Percentiles rank a stretch among this genome's conserved stretches.
Evolutionary conservation across 1,140 invertebrate species (phyloP).

Genomic region (Drosophila watanabei): DNA sequence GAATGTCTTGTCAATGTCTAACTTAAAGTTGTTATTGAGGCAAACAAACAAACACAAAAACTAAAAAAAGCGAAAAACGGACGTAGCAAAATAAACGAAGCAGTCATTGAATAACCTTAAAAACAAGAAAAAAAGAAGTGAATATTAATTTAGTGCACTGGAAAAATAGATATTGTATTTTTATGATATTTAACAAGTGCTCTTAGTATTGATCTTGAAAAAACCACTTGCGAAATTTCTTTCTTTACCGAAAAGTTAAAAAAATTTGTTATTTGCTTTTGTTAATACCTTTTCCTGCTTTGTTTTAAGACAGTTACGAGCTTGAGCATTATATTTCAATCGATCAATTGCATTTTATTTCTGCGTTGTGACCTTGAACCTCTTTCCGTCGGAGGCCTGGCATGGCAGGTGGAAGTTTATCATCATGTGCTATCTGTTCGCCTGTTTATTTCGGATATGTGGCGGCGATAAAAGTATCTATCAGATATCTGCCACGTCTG

Average conservation of each 20-base stretch:
- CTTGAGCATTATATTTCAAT: neutral
- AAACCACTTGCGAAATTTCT: no score
- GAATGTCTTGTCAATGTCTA: conserved; percentile 79
- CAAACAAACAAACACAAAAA: conserved; percentile 28
- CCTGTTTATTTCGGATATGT: conserved; percentile 27
- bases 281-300: neutral
- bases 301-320: neutral
- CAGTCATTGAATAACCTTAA: conserved; percentile 65
- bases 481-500: conserved; percentile 53
- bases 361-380: conserved; percentile 45
- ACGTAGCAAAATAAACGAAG: conserved; percentile 66
- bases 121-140: conserved; percentile 9
- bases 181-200: neutral
- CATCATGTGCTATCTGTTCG: conserved; percentile 6
- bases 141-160: conserved; percentile 33
- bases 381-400: no score
- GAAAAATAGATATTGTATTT: neutral
- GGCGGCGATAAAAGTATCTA: conserved; percentile 50
- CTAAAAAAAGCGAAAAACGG: conserved; percentile 47
- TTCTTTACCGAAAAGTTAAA: neutral
- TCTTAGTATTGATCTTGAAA: neutral
- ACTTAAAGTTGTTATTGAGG: conserved; percentile 75
- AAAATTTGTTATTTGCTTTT: neutral
- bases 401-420: conserved; percentile 13
- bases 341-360: conserved; percentile 2